Percentiles rank a stretch among this genome's conserved stretches.
phyloP scores from a whole-genome alignment of 92 coral and sea anemone species.

The Phenganax stokvisi region DNA sequence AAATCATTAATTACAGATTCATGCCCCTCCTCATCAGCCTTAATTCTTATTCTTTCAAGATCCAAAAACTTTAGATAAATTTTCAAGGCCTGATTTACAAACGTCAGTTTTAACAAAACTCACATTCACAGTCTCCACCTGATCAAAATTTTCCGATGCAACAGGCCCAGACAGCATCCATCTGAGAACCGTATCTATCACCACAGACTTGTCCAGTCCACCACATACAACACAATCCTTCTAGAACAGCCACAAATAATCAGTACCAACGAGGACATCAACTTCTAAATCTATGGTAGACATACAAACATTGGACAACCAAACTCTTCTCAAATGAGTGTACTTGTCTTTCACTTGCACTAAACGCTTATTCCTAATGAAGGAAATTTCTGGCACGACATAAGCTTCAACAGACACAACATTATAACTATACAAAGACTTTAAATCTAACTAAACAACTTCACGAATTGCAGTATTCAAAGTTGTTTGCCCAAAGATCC shows the following conservation, averaged over 20 bases:
- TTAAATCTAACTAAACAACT: conserved; percentile 21
- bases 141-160: background rate
- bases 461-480: background rate
- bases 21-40: background rate
- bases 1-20: conserved; percentile 1
- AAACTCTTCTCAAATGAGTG: conserved; percentile 34
- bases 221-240: conserved; percentile 38
- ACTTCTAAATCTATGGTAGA: conserved; percentile 26
- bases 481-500: no score
- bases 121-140: no score
- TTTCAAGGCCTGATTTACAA: background rate
- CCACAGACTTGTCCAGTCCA: conserved; percentile 12
- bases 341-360: conserved; percentile 2
- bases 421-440: conserved; percentile 33
- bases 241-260: conserved; percentile 44
- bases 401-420: conserved; percentile 29
- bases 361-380: conserved; percentile 30
- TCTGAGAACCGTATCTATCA: background rate
- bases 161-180: background rate
- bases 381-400: conserved; percentile 51
- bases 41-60: background rate
- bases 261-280: conserved; percentile 40
- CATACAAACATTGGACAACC: conserved; percentile 43
- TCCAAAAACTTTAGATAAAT: background rate
- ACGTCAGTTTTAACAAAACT: no score